phyloP scores from a whole-genome alignment of 2,888 invertebrate genomes.

The Blastobasis lacticolella region DNA sequence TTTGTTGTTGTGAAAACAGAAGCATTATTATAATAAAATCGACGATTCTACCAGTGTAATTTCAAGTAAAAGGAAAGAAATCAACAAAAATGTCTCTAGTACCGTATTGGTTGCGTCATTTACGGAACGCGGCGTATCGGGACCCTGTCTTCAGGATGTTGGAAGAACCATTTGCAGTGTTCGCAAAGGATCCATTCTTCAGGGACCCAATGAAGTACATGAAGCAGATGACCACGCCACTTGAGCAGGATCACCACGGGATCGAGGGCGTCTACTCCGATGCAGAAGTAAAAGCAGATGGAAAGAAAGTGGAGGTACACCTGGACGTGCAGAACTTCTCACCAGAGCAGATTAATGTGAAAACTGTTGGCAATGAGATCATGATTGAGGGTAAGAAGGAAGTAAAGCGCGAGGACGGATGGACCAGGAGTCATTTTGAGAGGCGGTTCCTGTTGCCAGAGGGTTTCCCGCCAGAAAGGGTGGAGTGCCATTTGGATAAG shows the following conservation, averaged over 20 bases:
- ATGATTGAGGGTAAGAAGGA: slow-evolving; percentile 87
- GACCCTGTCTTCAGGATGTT: slow-evolving; percentile 46
- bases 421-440: slow-evolving; percentile 83
- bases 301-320: slow-evolving; percentile 81
- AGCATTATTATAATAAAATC: too few relatives aligned
- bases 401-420: slow-evolving; percentile 83
- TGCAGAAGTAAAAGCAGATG: slow-evolving; percentile 72
- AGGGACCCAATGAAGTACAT: slow-evolving; percentile 50
- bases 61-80: slow-evolving; percentile 5
- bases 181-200: slow-evolving; percentile 57
- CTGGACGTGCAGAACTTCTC: slow-evolving; percentile 85
- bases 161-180: slow-evolving; percentile 49
- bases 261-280: slow-evolving; percentile 70
- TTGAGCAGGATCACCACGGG: slow-evolving; percentile 40
- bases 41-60: not conserved
- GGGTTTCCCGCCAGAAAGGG: slow-evolving; percentile 81
- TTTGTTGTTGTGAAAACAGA: not conserved
- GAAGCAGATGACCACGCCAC: slow-evolving; percentile 34
- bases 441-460: slow-evolving; percentile 84
- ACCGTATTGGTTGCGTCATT: slow-evolving; percentile 62
- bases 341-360: slow-evolving; percentile 86
- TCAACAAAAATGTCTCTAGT: slow-evolving; percentile 49
- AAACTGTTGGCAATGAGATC: slow-evolving; percentile 81
- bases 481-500: slow-evolving; percentile 84
- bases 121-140: slow-evolving; percentile 46